phyloP scores from a whole-genome alignment of 2,888 invertebrate species.

The Eupsilia transversa region DNA sequence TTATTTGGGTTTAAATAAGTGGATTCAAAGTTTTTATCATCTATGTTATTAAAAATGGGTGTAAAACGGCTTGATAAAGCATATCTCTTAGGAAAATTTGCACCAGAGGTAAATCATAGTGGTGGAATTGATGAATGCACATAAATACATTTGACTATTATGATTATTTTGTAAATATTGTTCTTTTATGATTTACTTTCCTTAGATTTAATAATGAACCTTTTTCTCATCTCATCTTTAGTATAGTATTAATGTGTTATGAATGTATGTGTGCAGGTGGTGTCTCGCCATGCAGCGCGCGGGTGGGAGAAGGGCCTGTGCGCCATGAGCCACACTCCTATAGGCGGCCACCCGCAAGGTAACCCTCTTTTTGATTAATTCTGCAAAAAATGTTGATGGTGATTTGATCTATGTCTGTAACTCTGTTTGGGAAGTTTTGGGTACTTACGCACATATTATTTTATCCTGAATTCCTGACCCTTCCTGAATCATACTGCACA shows the following conservation, averaged over 20 bases:
- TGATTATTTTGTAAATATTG: neutral
- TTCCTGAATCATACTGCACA: constrained; percentile 1
- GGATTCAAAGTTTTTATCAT: constrained; percentile 12
- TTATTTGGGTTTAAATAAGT: constrained; percentile 13
- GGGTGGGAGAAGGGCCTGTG: constrained; percentile 91
- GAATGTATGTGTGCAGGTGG: constrained; percentile 80
- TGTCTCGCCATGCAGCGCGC: constrained; percentile 91
- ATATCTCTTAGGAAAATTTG: constrained; percentile 35
- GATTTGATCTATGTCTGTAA: neutral
- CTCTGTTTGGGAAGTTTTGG: neutral
- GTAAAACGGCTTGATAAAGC: constrained; percentile 49
- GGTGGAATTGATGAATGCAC: neutral
- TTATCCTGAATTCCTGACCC: neutral
- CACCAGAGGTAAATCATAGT: constrained; percentile 44
- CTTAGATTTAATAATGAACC: neutral
- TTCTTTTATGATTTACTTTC: neutral
- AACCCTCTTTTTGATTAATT: constrained; percentile 26
- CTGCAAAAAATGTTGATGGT: neutral
- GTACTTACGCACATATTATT: constrained; percentile 2
- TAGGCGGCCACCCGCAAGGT: constrained; percentile 91
- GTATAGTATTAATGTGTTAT: constrained; percentile 1
- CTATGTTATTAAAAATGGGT: constrained; percentile 47
- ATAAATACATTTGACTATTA: neutral
- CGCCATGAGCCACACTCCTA: constrained; percentile 91
- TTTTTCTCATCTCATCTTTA: neutral